These are phyloP conservation scores for Hydrochoerus hydrochaeris DNA, from an alignment of 2,113 vertebrate species.

Conservation along the genomic window DNA sequence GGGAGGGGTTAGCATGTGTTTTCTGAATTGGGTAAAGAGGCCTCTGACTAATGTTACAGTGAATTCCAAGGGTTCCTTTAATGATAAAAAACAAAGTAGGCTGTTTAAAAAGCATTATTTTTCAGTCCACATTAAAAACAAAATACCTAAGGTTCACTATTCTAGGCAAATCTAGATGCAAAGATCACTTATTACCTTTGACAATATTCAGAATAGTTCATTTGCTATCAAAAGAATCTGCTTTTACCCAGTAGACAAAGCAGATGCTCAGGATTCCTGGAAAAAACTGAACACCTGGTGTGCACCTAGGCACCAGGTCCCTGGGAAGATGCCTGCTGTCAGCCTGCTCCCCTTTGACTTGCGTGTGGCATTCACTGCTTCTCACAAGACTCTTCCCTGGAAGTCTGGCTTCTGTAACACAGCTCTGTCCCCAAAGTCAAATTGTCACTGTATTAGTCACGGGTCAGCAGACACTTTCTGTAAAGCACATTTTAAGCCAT, in stretches of 20 bases:
- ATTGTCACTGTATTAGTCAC: neutral
- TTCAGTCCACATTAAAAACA: neutral
- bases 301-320: neutral
- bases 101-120: neutral
- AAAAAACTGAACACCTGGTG: neutral
- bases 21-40: constrained; percentile 16
- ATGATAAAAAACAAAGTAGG: neutral
- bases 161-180: neutral
- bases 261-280: neutral
- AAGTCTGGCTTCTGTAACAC: neutral
- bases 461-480: neutral
- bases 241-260: neutral
- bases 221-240: constrained; percentile 19
- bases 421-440: neutral
- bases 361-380: neutral
- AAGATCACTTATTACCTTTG: neutral
- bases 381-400: neutral
- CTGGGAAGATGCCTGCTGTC: neutral
- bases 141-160: neutral
- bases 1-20: neutral
- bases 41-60: neutral
- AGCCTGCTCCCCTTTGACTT: neutral
- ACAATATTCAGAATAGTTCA: neutral
- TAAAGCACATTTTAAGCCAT: neutral
- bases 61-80: neutral